phyloP scores from a whole-genome alignment of 92 coral and sea anemone species.

The Zoanthus sansibaricus region DNA sequence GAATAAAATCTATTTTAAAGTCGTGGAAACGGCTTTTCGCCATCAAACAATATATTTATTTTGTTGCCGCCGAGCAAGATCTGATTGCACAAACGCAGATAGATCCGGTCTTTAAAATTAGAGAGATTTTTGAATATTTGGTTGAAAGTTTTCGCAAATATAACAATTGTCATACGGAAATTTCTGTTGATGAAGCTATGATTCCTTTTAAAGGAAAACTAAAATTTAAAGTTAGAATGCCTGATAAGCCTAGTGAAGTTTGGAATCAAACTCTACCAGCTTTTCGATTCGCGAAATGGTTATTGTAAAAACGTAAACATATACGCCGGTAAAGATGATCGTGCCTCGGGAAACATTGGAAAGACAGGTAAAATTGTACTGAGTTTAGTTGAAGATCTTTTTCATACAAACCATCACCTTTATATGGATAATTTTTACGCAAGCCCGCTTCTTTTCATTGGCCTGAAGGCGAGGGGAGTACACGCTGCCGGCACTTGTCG shows the following conservation, averaged over 20 bases:
- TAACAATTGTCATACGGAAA: conserved; percentile 45
- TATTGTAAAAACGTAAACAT: conserved; percentile 50
- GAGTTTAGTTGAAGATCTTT: conserved; percentile 47
- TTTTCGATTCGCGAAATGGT: conserved; percentile 54
- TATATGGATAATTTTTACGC: conserved; percentile 65
- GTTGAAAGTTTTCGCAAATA: conserved; percentile 26
- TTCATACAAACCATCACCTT: conserved; percentile 37
- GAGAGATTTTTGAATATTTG: conserved; percentile 24
- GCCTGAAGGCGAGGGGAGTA: conserved; percentile 45
- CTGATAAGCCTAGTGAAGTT: conserved; percentile 68
- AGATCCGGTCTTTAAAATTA: conserved; percentile 40
- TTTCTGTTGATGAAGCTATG: conserved; percentile 61
- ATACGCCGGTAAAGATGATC: conserved; percentile 63
- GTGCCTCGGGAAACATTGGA: conserved; percentile 40
- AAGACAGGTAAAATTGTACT: conserved; percentile 53
- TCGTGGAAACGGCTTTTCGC: conserved; percentile 34
- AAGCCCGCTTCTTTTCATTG: conserved; percentile 47
- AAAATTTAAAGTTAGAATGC: conserved; percentile 61
- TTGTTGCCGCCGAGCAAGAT: conserved; percentile 51
- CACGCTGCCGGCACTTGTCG: conserved; percentile 50
- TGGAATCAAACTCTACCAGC: conserved; percentile 29
- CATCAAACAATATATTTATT: conserved; percentile 48
- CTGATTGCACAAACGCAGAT: conserved; percentile 32
- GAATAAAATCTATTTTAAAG: conserved; percentile 1
- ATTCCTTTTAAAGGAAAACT: conserved; percentile 58